Evolutionary conservation across 2,797 vertebrate genomes (phyloP).

Genomic region (Mormyrus hasselquistii): DNA sequence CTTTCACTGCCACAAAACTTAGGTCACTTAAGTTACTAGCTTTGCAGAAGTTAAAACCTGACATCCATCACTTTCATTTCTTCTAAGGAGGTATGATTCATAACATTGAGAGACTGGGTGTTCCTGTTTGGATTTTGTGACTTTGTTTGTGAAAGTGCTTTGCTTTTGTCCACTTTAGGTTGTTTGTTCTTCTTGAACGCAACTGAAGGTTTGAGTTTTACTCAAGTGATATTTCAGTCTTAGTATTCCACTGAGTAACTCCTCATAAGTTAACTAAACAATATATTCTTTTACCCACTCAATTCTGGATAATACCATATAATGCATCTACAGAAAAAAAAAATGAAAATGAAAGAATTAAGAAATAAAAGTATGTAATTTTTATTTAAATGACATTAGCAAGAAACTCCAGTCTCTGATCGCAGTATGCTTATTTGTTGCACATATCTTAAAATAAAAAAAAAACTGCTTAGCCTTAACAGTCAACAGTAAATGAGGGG

Average conservation of each 20-base stretch:
- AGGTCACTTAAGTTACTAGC: background rate
- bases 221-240: conserved; percentile 53
- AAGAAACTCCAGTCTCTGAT: conserved; percentile 43
- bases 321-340: conserved; percentile 13
- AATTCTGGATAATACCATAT: conserved; percentile 55
- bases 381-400: conserved; percentile 25
- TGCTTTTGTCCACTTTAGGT: background rate
- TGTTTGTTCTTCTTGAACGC: background rate
- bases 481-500: background rate
- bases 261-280: conserved; percentile 66
- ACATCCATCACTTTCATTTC: background rate
- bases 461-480: background rate
- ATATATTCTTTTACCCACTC: conserved; percentile 62
- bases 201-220: conserved; percentile 58
- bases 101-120: background rate
- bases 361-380: conserved; percentile 61
- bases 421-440: conserved; percentile 16
- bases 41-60: background rate
- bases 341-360: conserved; percentile 47
- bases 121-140: conserved; percentile 1
- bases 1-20: background rate
- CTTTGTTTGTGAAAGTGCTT: background rate
- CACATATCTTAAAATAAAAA: background rate
- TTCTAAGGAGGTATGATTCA: background rate
- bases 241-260: conserved; percentile 52